Evolutionary conservation across 2,888 invertebrate species (phyloP).

Genomic region (Nomada ferruginata): DNA sequence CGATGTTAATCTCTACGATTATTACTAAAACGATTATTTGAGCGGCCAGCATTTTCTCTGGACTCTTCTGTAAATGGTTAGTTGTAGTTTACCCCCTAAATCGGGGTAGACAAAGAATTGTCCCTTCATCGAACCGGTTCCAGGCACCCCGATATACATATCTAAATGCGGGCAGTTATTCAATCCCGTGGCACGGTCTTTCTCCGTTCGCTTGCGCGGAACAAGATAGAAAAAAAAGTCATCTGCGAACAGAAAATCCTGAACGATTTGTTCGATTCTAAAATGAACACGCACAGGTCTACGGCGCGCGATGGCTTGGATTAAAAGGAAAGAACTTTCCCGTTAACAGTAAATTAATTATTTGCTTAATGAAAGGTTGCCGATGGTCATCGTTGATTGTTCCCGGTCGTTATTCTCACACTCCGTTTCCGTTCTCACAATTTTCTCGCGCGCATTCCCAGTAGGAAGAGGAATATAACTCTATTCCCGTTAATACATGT

Average conservation of each 20-base stretch:
- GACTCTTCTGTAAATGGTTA: conserved; percentile 13
- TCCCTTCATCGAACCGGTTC: conserved; percentile 63
- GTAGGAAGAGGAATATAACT: conserved; percentile 1
- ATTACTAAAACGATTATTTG: not conserved
- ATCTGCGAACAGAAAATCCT: not conserved
- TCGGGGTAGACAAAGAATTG: conserved; percentile 61
- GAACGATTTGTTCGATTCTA: not conserved
- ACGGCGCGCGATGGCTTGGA: not conserved
- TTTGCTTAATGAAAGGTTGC: conserved; percentile 19
- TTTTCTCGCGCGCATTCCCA: conserved; percentile 42
- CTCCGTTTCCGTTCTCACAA: conserved; percentile 76
- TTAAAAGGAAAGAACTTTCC: not conserved
- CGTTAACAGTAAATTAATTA: conserved; percentile 42
- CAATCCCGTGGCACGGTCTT: conserved; percentile 32
- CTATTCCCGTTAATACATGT: conserved; percentile 49
- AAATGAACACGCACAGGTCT: not conserved
- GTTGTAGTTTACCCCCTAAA: conserved; percentile 56
- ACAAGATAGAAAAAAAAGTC: not conserved
- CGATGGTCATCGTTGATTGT: conserved; percentile 59
- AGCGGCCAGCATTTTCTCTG: not conserved
- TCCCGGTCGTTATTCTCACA: conserved; percentile 62
- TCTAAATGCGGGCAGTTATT: conserved; percentile 46
- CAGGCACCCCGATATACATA: conserved; percentile 37
- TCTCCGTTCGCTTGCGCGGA: not conserved
- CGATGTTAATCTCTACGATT: not conserved